Base-by-base conservation (phyloP, 2,797 vertebrate genomes). In the Artibeus jamaicensis region DNA sequence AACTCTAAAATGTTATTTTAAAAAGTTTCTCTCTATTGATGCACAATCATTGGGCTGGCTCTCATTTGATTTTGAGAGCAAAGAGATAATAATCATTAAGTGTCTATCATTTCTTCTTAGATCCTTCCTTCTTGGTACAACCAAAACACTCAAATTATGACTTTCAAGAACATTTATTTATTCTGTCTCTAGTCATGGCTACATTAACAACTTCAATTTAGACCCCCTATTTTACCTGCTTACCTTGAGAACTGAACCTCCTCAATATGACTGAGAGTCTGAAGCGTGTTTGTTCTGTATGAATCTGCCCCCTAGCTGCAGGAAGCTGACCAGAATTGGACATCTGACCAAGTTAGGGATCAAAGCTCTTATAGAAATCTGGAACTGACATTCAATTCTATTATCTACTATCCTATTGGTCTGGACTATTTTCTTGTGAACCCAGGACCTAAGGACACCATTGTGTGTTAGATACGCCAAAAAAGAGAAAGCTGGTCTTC, bases 401-500 rank as follows among this genome's bases (percentile, higher is more conserved):
- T 44, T 73, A 37, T 53, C 19, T 79, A 65, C 10, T 92, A 34
- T 76, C 14, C n/a, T 65, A 59, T 48, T 76, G 81, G 4, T 77
- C 24, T 91, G 29, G n/a, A 88, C 46, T 73, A 62, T 55, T 83
- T 32, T 94, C 48, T 79, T 93, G 57, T 87, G 37, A 95, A 85
- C 11, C 19, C 70, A 77, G 74, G 48, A 57, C 4, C 44, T 78
- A 91, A 78, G 65, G 32, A 44, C 44, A 6, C 12, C 65, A 74
- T 11, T 87, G 53, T 85, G 29, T 50, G 29, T 71, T 73, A 92
- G 16, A 74, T 74, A 81, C 7, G 19, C 26, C 44, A 95, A 89
- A 95, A 84, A 6, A 84, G 87, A 93, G 67, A 90, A 87, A 86
- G 32, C n/a, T 65, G 16, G 24, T 79, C n/a, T 84, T 95, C 50